phyloP scores from a whole-genome alignment of 2,113 vertebrate species.

The Dipodomys spectabilis region DNA sequence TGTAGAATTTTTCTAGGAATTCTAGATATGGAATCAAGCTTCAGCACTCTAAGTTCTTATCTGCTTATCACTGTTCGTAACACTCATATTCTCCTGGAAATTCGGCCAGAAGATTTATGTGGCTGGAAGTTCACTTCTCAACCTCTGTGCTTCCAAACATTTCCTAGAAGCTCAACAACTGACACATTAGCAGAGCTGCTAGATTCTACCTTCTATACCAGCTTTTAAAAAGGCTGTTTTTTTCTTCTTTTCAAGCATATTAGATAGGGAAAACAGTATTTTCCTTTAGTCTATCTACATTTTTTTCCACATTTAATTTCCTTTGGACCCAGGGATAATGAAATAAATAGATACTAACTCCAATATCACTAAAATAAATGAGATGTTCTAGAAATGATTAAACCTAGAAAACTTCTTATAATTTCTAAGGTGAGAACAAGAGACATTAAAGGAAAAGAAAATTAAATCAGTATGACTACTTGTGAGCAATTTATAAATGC shows the following conservation, averaged over 20 bases:
- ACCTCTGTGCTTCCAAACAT: slow-evolving; percentile 48
- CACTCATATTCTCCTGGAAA: slow-evolving; percentile 40
- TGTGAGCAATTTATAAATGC: slow-evolving; percentile 45
- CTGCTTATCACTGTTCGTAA: slow-evolving; percentile 40
- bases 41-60: not conserved
- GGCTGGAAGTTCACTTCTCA: slow-evolving; percentile 27
- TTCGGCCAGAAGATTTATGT: slow-evolving; percentile 20
- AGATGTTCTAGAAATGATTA: slow-evolving; percentile 58
- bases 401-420: slow-evolving; percentile 49
- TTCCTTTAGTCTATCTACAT: slow-evolving; percentile 16
- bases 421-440: slow-evolving; percentile 43
- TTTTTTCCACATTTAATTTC: slow-evolving; percentile 49
- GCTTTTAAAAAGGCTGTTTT: slow-evolving; percentile 2
- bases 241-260: not conserved
- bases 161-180: slow-evolving; percentile 37
- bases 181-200: slow-evolving; percentile 12
- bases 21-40: slow-evolving; percentile 16
- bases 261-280: slow-evolving; percentile 43
- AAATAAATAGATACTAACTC: slow-evolving; percentile 45
- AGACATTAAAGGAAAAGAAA: slow-evolving; percentile 49
- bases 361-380: slow-evolving; percentile 23
- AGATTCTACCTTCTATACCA: not conserved
- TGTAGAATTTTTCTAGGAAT: slow-evolving; percentile 23
- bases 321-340: not conserved
- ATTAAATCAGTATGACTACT: slow-evolving; percentile 10